Base-by-base conservation (phyloP, 2,888 invertebrate genomes). In the Micropterix aruncella region DNA sequence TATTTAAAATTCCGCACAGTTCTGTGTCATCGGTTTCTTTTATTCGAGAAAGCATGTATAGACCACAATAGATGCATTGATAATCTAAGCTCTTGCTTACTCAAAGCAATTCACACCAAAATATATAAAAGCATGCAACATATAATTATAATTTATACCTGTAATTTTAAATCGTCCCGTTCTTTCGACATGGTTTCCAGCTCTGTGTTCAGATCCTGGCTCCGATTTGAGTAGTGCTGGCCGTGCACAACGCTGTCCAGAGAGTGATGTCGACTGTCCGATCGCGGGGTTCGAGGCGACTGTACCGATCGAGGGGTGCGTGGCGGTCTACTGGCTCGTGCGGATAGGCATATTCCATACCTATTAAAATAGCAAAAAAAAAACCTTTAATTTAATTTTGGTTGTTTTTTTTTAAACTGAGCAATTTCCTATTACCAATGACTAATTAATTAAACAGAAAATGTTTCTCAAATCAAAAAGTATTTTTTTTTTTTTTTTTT, bases 121-220 rank as follows among this genome's bases (percentile, higher is more conserved):
- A n/a, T n/a, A n/a, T n/a, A n/a, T n/a, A n/a, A n/a, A n/a, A n/a
- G n/a, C n/a, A n/a, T n/a, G n/a, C n/a, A n/a, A n/a, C n/a, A n/a
- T n/a, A n/a, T n/a, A n/a, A n/a, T n/a, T n/a, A n/a, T n/a, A n/a
- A n/a, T n/a, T 27, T 27, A 7, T 27, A 87, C 87, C 80, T 88
- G 87, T 47, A 80, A 77, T 40, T 78, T 75, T 49, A 87, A 61
- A 58, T 88, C 88, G 50, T 82, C 80, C 17, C 75, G 70, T 52
- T 86, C 85, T 42, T 66, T 72, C 51, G 73, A 77, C 37, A 79
- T 69, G 19, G 72, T 73, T 44, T 86, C 85, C 9, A 79, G 61
- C 46, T 83, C 73, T 48, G 70, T 72, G 12, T 53, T 77, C 73
- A 51, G 68, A 70, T 48, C 48, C 14, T 48, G 48, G n/a, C 19